A percentile compares a stretch with the other conserved stretches of the same genome.
Conservation (phyloP, 2,888 invertebrate genomes). For the Neoascia interrupta region DNA sequence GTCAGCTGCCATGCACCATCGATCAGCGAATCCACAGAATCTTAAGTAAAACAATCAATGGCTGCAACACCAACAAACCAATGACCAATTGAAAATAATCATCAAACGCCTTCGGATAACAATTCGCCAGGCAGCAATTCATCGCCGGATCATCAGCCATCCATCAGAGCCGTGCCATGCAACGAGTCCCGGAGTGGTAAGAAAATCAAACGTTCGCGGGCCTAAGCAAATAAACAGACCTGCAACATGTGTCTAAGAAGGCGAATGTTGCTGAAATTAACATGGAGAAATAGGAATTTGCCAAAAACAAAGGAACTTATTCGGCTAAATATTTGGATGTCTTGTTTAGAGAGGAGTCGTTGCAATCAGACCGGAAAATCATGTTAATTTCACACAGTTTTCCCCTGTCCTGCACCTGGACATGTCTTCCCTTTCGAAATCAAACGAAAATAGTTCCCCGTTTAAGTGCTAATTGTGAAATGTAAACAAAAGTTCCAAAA, state of each 20-base stretch:
- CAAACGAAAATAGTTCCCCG: slow-evolving; percentile 36
- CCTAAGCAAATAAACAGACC: slow-evolving; percentile 63
- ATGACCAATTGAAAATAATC: slow-evolving; percentile 72
- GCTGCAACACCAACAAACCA: slow-evolving; percentile 70
- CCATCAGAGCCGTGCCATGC: slow-evolving; percentile 52
- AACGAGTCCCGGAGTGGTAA: slow-evolving; percentile 62
- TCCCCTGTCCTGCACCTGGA: slow-evolving; percentile 30
- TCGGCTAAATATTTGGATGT: slow-evolving; percentile 64
- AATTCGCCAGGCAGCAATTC: slow-evolving; percentile 62
- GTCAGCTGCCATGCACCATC: slow-evolving; percentile 69
- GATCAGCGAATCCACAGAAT: slow-evolving; percentile 64
- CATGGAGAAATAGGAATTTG: slow-evolving; percentile 2
- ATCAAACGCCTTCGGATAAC: slow-evolving; percentile 65
- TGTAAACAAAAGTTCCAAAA: slow-evolving; percentile 50
- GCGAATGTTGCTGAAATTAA: slow-evolving; percentile 60
- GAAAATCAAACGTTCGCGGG: slow-evolving; percentile 68
- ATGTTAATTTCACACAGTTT: background rate
- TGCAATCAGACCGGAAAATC: too few species aligned
- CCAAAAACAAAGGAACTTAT: background rate
- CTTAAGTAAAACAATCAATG: slow-evolving; percentile 71
- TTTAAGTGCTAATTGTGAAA: slow-evolving; percentile 64
- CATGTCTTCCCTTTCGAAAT: slow-evolving; percentile 18
- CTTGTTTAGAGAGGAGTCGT: slow-evolving; percentile 41
- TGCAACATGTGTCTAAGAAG: slow-evolving; percentile 66
- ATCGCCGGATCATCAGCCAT: slow-evolving; percentile 52